Evolutionary conservation across 2,797 vertebrate genomes (phyloP), one percentile per base, ranked within the genome.

Genomic region (Chloroceryle inda): DNA sequence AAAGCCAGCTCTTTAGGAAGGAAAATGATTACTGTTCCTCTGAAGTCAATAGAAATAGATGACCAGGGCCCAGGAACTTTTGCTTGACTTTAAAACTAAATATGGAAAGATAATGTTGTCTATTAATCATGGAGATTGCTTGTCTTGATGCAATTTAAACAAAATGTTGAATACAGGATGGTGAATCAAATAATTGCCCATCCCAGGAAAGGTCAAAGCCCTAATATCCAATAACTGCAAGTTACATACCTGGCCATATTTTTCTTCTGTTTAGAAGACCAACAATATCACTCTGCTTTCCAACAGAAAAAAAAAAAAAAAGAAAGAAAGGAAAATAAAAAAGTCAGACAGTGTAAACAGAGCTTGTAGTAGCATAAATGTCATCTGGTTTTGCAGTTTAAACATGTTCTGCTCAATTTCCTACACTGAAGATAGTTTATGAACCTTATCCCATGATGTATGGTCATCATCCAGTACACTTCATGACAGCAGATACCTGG

Each of bases 361-460:
- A 73, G 68, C 42, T 91, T 94, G 69, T 91, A 94, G 89, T 94
- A 96, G 75, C 89, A 88, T 75, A 91, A 91, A 84, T 93, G 68
- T 94, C 84, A 94, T 94, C 77, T 95, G 94, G 77, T 95, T 94
- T 95, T 94, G 85, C 66, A 92, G 67, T 92, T 96, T 86, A 42
- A 95, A 90, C 67, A 87, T 59, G 91, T 94, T 96, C 91, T 95
- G 88, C 93, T 92, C 93, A 67, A 93, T 96, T 96, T 94, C 95
- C 93, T 93, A 94, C 90, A 79, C 63, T 82, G 82, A 95, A 93
- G 93, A 94, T 85, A 85, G 88, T 96, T 96, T 94, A 95, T 89
- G 89, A 49, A 29, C 89, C 92, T 90, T 94, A 87, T 71, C 84
- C 88, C 80, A n/a, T 5, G 2, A 71, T 59, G 85, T 45, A 95